Conservation (phyloP, 1,140 invertebrate species). For the Marisa cornuarietis region DNA sequence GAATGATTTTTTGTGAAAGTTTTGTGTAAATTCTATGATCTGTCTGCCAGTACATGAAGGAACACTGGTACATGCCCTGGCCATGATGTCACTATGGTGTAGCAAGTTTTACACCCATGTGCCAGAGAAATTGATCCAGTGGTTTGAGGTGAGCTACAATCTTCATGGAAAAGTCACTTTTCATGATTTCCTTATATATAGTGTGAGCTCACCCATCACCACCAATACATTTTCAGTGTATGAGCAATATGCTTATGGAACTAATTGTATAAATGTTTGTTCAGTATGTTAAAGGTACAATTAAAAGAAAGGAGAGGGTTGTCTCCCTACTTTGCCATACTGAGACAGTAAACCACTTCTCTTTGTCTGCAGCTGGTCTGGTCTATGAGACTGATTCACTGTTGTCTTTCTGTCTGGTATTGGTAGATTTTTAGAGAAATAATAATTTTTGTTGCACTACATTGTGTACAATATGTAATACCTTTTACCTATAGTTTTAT, state of each 20-base stretch:
- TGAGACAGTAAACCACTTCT: too few relatives aligned
- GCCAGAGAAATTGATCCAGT: slow-evolving; percentile 77
- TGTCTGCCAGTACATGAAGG: slow-evolving; percentile 82
- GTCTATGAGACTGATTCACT: too few relatives aligned
- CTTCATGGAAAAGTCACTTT: background rate
- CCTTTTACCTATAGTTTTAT: background rate
- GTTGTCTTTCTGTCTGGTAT: too few relatives aligned
- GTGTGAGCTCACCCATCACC: background rate
- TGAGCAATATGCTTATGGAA: too few relatives aligned
- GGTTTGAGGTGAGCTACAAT: slow-evolving; percentile 74
- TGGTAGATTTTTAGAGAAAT: too few relatives aligned
- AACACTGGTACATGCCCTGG: slow-evolving; percentile 82
- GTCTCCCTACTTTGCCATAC: too few relatives aligned
- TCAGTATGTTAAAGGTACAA: too few relatives aligned
- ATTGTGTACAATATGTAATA: too few relatives aligned
- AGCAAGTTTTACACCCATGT: slow-evolving; percentile 74
- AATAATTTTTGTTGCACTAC: too few relatives aligned
- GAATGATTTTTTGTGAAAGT: background rate
- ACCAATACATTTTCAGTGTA: background rate
- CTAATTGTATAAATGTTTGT: too few relatives aligned
- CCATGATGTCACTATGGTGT: slow-evolving; percentile 84
- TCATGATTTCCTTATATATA: background rate
- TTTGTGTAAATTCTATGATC: slow-evolving; percentile 7
- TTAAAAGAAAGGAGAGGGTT: too few relatives aligned
- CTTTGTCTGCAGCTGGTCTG: too few relatives aligned